Conservation (phyloP, 2,888 invertebrate genomes). For the Tetranychus piercei region DNA sequence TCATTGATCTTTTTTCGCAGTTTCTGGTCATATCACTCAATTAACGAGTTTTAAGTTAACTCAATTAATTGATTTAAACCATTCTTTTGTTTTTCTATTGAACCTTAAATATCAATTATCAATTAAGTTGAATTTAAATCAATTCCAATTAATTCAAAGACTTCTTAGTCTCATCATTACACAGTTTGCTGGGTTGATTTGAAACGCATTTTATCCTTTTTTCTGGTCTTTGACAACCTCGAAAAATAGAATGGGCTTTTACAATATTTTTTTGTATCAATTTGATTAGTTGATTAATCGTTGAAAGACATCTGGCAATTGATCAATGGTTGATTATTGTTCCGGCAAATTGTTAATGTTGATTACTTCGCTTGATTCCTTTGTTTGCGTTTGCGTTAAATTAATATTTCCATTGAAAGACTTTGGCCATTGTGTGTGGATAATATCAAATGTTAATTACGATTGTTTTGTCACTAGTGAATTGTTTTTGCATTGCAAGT, state of each 20-base stretch:
- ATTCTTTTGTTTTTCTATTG: too few species aligned
- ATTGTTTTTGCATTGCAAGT: neutral
- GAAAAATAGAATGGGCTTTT: too few species aligned
- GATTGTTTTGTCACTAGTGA: neutral
- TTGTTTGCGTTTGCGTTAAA: neutral
- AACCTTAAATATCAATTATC: neutral
- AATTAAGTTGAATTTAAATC: neutral
- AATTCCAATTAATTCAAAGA: neutral
- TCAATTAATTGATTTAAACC: too few species aligned
- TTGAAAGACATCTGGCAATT: neutral
- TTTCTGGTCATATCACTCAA: too few species aligned
- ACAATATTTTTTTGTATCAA: neutral
- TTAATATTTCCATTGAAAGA: neutral
- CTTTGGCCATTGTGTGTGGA: neutral
- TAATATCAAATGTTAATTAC: neutral
- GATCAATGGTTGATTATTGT: neutral
- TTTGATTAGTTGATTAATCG: neutral
- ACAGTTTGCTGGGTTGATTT: too few species aligned
- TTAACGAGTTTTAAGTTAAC: too few species aligned
- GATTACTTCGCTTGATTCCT: neutral
- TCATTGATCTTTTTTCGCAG: neutral
- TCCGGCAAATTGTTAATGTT: neutral
- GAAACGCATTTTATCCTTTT: too few species aligned
- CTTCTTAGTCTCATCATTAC: too few species aligned
- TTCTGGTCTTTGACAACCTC: too few species aligned